A percentile compares a stretch with the other conserved stretches of the same genome.
These are phyloP conservation scores for Danio choprae DNA, from an alignment of 2,797 vertebrate species.

Conservation along the genomic window DNA sequence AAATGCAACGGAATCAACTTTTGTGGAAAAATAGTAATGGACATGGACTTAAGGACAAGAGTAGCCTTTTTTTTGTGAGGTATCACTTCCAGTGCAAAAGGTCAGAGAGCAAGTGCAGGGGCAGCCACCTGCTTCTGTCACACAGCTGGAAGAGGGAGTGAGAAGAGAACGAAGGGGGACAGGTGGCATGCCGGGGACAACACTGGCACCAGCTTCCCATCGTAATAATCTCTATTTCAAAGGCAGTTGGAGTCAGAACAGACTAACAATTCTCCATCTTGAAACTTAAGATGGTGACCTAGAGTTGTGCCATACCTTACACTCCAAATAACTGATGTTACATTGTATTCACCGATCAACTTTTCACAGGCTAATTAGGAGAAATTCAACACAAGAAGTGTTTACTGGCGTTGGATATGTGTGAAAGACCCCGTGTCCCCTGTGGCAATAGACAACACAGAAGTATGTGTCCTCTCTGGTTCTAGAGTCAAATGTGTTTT, in stretches of 20 bases:
- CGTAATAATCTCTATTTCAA: slow-evolving; percentile 78
- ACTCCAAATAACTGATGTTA: slow-evolving; percentile 11
- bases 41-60: background rate
- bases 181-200: slow-evolving; percentile 74
- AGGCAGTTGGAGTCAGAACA: slow-evolving; percentile 63
- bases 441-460: background rate
- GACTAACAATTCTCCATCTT: slow-evolving; percentile 69
- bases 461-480: background rate
- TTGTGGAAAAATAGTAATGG: background rate
- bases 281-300: slow-evolving; percentile 48
- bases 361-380: slow-evolving; percentile 10
- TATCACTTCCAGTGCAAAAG: slow-evolving; percentile 75
- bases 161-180: slow-evolving; percentile 61
- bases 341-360: background rate
- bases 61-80: slow-evolving; percentile 31
- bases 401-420: slow-evolving; percentile 16
- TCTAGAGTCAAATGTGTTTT: slow-evolving; percentile 9
- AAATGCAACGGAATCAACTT: background rate
- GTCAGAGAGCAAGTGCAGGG: slow-evolving; percentile 77
- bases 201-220: slow-evolving; percentile 70
- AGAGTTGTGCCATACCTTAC: background rate
- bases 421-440: background rate
- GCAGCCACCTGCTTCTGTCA: slow-evolving; percentile 82
- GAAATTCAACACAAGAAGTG: background rate
- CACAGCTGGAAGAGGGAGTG: slow-evolving; percentile 75